These are phyloP conservation scores for Calephelis perditalis DNA, from an alignment of 2,888 invertebrate genomes.

Conservation along the genomic window DNA sequence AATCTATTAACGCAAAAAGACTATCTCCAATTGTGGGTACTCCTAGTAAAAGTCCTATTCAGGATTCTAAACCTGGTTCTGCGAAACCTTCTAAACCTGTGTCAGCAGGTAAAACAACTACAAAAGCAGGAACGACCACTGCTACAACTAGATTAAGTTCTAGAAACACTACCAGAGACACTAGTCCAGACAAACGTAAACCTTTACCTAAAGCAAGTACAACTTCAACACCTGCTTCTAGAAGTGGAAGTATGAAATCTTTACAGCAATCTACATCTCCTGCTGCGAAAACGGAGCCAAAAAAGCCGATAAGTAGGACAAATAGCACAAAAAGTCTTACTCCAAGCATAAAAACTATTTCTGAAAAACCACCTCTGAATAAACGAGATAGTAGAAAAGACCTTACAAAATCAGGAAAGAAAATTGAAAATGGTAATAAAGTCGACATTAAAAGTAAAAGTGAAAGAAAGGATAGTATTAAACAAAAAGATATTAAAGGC, in stretches of 20 bases:
- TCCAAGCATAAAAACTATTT: slow-evolving; percentile 59
- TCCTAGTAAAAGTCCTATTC: slow-evolving; percentile 68
- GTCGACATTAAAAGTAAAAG: slow-evolving; percentile 33
- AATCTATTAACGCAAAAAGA: slow-evolving; percentile 62
- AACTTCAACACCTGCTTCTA: slow-evolving; percentile 44
- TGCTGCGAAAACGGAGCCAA: slow-evolving; percentile 50
- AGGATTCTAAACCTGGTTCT: slow-evolving; percentile 53
- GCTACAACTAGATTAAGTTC: slow-evolving; percentile 63
- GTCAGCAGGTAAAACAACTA: slow-evolving; percentile 45
- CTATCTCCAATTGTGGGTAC: slow-evolving; percentile 72
- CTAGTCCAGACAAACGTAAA: slow-evolving; percentile 64
- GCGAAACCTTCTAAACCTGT: slow-evolving; percentile 51
- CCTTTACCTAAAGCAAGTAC: slow-evolving; percentile 36
- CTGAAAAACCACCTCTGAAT: slow-evolving; percentile 58
- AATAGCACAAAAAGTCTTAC: slow-evolving; percentile 63
- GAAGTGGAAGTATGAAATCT: slow-evolving; percentile 50
- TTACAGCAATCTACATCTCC: slow-evolving; percentile 46
- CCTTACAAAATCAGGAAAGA: slow-evolving; percentile 49
- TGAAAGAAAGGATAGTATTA: slow-evolving; percentile 30
- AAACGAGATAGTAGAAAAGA: slow-evolving; percentile 55
- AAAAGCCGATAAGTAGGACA: slow-evolving; percentile 59
- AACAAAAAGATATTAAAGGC: slow-evolving; percentile 33
- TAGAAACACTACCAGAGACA: slow-evolving; percentile 64
- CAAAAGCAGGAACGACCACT: slow-evolving; percentile 57
- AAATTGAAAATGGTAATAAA: slow-evolving; percentile 51